Evolutionary conservation across 2,888 invertebrate genomes (phyloP).

Genomic region (Oxytorus armatus): DNA sequence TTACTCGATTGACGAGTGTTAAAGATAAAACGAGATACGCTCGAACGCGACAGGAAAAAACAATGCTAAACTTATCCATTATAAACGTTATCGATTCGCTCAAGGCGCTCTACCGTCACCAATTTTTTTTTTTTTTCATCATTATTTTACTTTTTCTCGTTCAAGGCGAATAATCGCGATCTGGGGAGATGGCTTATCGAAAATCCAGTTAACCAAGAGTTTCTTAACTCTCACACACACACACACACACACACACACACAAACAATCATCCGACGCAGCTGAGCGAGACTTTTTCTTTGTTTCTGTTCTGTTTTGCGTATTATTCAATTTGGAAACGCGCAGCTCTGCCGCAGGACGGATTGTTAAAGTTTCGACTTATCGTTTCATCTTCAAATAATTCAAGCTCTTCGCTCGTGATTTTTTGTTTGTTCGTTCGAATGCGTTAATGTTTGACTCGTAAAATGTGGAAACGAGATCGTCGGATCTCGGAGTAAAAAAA

Average conservation of each 20-base stretch:
- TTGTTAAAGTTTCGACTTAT: conserved; percentile 59
- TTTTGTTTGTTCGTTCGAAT: conserved; percentile 32
- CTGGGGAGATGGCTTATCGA: too few relatives aligned
- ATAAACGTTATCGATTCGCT: conserved; percentile 48
- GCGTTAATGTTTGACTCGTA: conserved; percentile 31
- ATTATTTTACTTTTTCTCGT: background rate
- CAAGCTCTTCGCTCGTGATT: conserved; percentile 25
- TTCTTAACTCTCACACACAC: conserved; percentile 28
- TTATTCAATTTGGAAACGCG: conserved; percentile 54
- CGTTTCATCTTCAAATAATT: too few relatives aligned
- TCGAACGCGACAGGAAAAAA: conserved; percentile 27
- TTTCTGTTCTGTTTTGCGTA: conserved; percentile 4
- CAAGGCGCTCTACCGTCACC: conserved; percentile 12
- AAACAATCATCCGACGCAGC: conserved; percentile 20
- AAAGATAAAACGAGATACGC: conserved; percentile 17
- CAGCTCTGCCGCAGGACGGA: conserved; percentile 68
- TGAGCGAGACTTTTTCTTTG: conserved; percentile 18
- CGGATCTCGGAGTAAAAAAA: conserved; percentile 57
- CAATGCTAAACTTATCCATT: conserved; percentile 48
- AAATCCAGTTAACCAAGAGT: too few relatives aligned
- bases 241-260: too few relatives aligned
- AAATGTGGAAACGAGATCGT: conserved; percentile 46
- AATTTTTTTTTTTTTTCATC: conserved; percentile 1
- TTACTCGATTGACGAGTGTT: background rate
- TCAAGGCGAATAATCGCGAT: conserved; percentile 38